Base-by-base conservation (phyloP, 2,797 vertebrate species). In the Sebastes kiyomatsui region DNA sequence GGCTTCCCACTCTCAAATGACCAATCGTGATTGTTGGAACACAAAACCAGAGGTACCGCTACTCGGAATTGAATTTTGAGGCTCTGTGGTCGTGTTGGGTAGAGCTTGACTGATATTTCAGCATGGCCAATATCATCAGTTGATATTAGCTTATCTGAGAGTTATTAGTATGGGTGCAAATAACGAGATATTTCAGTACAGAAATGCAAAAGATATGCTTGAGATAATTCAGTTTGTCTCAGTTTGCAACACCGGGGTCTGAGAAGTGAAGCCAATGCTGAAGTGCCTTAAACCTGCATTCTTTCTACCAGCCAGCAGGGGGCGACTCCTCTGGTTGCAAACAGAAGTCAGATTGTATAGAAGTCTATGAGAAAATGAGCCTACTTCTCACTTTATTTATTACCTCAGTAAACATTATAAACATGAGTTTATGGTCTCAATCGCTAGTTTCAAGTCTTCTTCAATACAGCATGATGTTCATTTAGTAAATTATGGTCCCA, bases 171-270 rank as follows among this genome's bases (percentile, higher is more conserved):
- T 62, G 12, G 0, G 20, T 5, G n/a, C 5, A 33, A 33, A 61
- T n/a, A 65, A 25, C 2, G 2, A 42, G 4, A 25, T 0, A 25
- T 42, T 42, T 23, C 20, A 25, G 22, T 1, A 16, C 33, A 46
- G 12, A 30, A 52, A 30, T 10, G n/a, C 30, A 0, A 13, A 30
- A 52, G 42, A 54, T 16, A 10, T 33, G 5, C 9, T 56, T 11
- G 8, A 35, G 14, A 69, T 69, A 4, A 56, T 22, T 69, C 5
- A 35, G 32, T 18, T 54, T 23, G 22, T 27, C 42, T 8, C 7
- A 46, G 16, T 8, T 0, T 1, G 42, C 42, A 46, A 46, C 42
- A 0, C 42, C 3, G 1, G 0, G 38, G 42, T 18, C 3, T 46
- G 16, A 20, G 0, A 42, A 42, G 38, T 13, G 2, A 38, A 38